Evolutionary conservation across 2,113 vertebrate genomes (phyloP).

Genomic region (Nesospiza acunhae): DNA sequence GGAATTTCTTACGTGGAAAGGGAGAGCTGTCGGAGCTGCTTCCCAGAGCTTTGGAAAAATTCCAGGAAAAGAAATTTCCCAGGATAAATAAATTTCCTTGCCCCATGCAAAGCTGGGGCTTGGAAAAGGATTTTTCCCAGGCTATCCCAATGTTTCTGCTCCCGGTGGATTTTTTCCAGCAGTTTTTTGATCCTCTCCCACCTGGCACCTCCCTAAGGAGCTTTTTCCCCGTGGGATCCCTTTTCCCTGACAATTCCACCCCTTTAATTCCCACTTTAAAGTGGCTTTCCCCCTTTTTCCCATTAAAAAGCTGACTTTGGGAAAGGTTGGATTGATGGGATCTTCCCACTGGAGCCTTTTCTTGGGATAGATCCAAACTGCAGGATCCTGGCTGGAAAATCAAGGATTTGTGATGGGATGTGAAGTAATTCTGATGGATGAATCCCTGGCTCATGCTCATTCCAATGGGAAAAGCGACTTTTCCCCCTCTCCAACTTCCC

Average conservation of each 20-base stretch:
- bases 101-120: rapidly evolving
- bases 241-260: background rate
- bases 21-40: background rate
- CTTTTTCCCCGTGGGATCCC: rapidly evolving
- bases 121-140: background rate
- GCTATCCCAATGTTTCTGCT: background rate
- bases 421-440: rapidly evolving
- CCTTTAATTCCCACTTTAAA: rapidly evolving
- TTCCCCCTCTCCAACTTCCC: background rate
- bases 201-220: background rate
- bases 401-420: background rate
- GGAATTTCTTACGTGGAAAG: background rate
- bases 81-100: background rate
- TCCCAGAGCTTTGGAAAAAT: background rate
- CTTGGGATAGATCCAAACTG: background rate
- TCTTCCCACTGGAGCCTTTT: background rate
- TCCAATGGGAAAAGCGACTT: rapidly evolving
- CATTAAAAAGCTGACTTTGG: background rate
- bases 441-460: background rate
- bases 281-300: background rate
- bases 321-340: background rate
- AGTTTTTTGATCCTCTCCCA: background rate
- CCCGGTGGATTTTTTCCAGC: rapidly evolving
- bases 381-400: background rate
- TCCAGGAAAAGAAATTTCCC: background rate